Evolutionary conservation across 2,113 vertebrate genomes (phyloP).

Genomic region (Gulo gulo): DNA sequence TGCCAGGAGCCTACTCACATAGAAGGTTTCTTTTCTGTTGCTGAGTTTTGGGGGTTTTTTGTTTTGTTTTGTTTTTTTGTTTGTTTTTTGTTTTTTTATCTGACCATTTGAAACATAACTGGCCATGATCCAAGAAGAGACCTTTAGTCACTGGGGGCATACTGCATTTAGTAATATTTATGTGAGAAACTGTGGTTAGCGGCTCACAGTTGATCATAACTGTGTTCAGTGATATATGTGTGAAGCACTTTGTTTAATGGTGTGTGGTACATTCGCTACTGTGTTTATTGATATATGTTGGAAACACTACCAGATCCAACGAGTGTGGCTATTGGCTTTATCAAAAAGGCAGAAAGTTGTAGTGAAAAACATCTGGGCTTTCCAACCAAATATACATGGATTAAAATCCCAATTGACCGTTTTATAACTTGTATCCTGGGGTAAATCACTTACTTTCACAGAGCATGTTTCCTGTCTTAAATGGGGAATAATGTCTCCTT

Average conservation of each 20-base stretch:
- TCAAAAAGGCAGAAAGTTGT: background rate
- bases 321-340: background rate
- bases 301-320: background rate
- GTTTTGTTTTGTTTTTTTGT: background rate
- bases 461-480: background rate
- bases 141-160: background rate
- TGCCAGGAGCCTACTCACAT: background rate
- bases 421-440: background rate
- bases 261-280: background rate
- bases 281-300: background rate
- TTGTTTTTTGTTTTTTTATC: background rate
- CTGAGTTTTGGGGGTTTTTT: background rate
- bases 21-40: background rate
- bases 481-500: background rate
- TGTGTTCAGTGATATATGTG: background rate
- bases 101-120: background rate
- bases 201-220: background rate
- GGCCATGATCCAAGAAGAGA: background rate
- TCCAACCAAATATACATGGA: background rate
- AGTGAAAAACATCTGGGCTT: background rate
- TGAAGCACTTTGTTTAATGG: conserved; percentile 31
- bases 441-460: background rate
- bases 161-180: background rate
- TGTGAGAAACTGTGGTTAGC: background rate
- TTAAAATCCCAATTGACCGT: conserved; percentile 10